Evolutionary conservation across 2,113 vertebrate species (phyloP), one percentile per base, ranked within the genome.

Genomic region (Calyptommatus sinebrachiatus): DNA sequence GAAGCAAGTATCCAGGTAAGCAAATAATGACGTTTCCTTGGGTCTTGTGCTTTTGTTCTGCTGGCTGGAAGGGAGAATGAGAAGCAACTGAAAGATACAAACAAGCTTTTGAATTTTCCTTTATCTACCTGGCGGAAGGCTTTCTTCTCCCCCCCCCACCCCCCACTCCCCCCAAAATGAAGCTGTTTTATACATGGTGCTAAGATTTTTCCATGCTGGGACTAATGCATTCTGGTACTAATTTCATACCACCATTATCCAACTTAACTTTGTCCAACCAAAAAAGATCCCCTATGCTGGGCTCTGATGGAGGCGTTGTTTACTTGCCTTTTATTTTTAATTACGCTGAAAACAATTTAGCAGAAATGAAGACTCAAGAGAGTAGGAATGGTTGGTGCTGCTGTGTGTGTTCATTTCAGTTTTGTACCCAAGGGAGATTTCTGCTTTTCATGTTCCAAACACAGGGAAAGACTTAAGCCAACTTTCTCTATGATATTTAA

Each of bases 161-260:
- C 41, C 60, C 24, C 7, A 5, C 12, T 82, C 48, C 81, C 61
- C 76, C n/a, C n/a, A n/a, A n/a, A 82, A 86, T 29, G 29, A 45
- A 26, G 53, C 16, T 60, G 73, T 84, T 90, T 86, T 79, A 65
- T 46, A 88, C 26, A 78, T 69, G 73, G 11, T 80, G 72, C 77
- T 78, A 66, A 66, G 71, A 75, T 41, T 62, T 76, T 83, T 90
- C 76, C 80, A 71, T 57, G 69, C 12, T 7, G 77, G 35, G 20
- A 79, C 46, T 12, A 6, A 28, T 85, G 61, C 11, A 71, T 88
- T 88, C 83, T 63, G 77, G 22, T 80, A 48, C 21, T 79, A 67
- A 71, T 88, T 86, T 26, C 24, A 68, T 75, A 26, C 48, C 35
- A 66, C 76, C 9, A 29, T 50, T 50, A 16, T 9, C 50, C 50